A percentile compares a stretch with the other conserved stretches of the same genome.
Evolutionary conservation across 2,797 vertebrate species (phyloP).

Genomic region (Coregonus ussuriensis): DNA sequence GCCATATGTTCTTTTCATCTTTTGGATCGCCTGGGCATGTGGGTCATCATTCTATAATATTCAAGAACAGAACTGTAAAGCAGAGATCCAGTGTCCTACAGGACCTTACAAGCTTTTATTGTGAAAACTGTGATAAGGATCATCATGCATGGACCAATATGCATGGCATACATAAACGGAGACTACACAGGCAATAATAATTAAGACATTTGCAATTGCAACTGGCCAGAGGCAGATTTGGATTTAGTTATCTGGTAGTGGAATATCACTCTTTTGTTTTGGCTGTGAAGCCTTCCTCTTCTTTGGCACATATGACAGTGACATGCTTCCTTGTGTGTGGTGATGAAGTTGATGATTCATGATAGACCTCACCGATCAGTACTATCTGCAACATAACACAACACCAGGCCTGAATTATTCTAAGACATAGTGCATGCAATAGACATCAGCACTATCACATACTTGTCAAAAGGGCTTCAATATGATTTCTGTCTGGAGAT

Average conservation of each 20-base stretch:
- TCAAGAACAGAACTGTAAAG: conserved; percentile 33
- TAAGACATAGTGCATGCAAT: neutral
- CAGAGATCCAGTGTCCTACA: conserved; percentile 1
- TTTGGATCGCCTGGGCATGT: conserved; percentile 43
- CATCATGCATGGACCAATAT: neutral
- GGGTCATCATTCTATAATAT: conserved; percentile 63
- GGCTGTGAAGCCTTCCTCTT: conserved; percentile 60
- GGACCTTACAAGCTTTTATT: neutral
- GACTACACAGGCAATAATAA: neutral
- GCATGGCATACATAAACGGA: neutral
- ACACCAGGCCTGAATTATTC: too few species aligned
- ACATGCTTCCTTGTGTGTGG: conserved; percentile 53
- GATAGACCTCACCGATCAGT: conserved; percentile 21
- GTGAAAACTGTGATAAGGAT: neutral
- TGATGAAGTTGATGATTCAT: conserved; percentile 41
- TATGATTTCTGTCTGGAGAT: too few species aligned
- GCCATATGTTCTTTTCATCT: conserved; percentile 67
- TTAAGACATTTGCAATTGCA: neutral
- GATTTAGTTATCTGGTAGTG: conserved; percentile 51
- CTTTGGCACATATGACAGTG: conserved; percentile 61
- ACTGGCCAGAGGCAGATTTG: neutral
- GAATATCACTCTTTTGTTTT: conserved; percentile 46
- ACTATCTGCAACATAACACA: conserved; percentile 24
- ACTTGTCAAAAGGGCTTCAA: too few species aligned
- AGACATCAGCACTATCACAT: too few species aligned